Evolutionary conservation across 2,888 invertebrate genomes (phyloP).

Genomic region (Eupeodes luniger): DNA sequence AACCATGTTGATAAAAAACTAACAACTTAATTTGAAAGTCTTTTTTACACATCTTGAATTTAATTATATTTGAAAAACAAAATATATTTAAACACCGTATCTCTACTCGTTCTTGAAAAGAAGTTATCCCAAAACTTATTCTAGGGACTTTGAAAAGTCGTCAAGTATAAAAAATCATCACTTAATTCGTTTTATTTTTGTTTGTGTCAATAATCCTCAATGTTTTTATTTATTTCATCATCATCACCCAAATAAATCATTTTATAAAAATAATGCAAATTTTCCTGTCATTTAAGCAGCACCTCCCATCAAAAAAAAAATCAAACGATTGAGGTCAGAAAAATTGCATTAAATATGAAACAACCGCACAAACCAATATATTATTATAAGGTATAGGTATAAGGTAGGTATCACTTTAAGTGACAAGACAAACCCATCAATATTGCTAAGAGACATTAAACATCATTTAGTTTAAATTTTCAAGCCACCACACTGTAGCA

Average conservation of each 20-base stretch:
- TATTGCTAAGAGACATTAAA: slow-evolving; percentile 57
- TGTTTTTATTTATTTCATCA: neutral
- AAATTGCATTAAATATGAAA: neutral
- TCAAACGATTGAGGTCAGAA: neutral
- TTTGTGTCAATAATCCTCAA: too few species aligned
- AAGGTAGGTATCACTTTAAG: slow-evolving; percentile 31
- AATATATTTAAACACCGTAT: too few species aligned
- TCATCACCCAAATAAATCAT: neutral
- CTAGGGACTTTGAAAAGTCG: too few species aligned
- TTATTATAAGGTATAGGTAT: neutral
- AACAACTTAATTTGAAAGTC: too few species aligned
- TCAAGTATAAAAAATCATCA: too few species aligned
- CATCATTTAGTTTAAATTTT: slow-evolving; percentile 39
- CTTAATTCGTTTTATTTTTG: too few species aligned
- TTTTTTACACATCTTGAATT: too few species aligned
- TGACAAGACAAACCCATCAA: slow-evolving; percentile 51
- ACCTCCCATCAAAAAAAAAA: neutral
- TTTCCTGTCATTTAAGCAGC: neutral
- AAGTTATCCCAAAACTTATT: too few species aligned
- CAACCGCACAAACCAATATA: neutral
- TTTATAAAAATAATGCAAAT: slow-evolving; percentile 2
- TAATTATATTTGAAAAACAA: too few species aligned
- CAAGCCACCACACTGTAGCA: neutral
- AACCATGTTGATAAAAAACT: too few species aligned
- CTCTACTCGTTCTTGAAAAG: too few species aligned